These are phyloP conservation scores for Petrocephalus sullivani DNA, from an alignment of 2,797 vertebrate species.

Conservation along the genomic window DNA sequence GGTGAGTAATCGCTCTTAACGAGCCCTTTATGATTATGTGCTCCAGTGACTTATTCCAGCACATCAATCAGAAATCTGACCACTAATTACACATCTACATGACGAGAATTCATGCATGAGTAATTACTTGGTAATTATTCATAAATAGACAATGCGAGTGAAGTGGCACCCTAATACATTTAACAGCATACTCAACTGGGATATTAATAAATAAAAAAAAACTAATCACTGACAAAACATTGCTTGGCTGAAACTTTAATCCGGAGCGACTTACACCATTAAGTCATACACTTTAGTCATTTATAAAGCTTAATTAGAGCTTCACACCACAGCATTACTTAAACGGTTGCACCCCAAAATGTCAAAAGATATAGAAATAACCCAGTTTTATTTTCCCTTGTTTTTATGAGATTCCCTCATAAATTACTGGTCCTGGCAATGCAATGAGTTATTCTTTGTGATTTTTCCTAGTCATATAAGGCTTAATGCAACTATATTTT, in stretches of 20 bases:
- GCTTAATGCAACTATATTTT: background rate
- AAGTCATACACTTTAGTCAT: background rate
- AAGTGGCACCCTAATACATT: background rate
- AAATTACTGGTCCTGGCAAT: background rate
- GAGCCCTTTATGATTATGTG: background rate
- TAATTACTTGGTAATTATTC: slow-evolving; percentile 14
- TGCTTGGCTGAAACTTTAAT: background rate
- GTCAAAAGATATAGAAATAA: background rate
- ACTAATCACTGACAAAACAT: background rate
- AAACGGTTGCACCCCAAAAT: background rate
- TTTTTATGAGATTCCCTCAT: background rate
- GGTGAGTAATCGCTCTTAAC: slow-evolving; percentile 13
- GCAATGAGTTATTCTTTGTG: background rate
- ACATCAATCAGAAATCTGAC: slow-evolving; percentile 13
- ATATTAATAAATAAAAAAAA: background rate
- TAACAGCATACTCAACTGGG: slow-evolving; percentile 3
- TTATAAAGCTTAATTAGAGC: background rate
- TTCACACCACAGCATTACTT: background rate
- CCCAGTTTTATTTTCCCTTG: background rate
- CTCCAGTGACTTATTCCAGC: slow-evolving; percentile 3
- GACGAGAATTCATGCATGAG: background rate
- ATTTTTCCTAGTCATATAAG: background rate
- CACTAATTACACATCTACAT: slow-evolving; percentile 10
- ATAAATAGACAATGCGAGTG: slow-evolving; percentile 9
- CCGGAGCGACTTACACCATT: background rate